Percentiles rank a stretch among this genome's conserved stretches.
These are phyloP conservation scores for Fopius arisanus DNA, from an alignment of 1,140 invertebrate genomes.

Conservation along the genomic window DNA sequence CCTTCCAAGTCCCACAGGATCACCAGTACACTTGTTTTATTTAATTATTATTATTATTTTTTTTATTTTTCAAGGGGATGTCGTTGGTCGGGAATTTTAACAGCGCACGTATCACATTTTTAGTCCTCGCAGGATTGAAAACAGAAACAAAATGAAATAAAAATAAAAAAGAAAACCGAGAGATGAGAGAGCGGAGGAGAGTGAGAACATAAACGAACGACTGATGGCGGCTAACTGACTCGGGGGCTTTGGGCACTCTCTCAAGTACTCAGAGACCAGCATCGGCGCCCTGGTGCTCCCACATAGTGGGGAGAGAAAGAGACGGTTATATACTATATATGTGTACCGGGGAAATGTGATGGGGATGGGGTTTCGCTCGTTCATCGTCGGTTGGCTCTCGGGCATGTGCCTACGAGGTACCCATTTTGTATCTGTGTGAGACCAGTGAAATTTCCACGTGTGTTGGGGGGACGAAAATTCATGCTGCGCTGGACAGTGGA, in stretches of 20 bases:
- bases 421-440: not conserved
- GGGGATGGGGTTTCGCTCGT: slow-evolving; percentile 5
- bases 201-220: slow-evolving; percentile 23
- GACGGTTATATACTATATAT: not conserved
- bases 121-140: not conserved
- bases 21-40: not conserved
- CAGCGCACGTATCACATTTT: not conserved
- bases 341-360: not conserved
- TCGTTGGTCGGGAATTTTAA: not conserved
- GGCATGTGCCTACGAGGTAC: not conserved
- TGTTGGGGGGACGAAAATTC: not conserved
- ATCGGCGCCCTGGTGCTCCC: slow-evolving; percentile 4
- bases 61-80: not conserved
- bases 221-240: slow-evolving; percentile 33
- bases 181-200: not conserved
- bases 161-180: slow-evolving; percentile 9
- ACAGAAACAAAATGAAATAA: not conserved
- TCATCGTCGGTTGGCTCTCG: not conserved
- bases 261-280: slow-evolving; percentile 12
- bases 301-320: not conserved
- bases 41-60: not conserved
- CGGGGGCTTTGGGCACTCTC: slow-evolving; percentile 26
- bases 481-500: not conserved
- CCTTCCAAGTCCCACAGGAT: not conserved
- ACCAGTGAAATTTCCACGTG: not conserved